Base-by-base conservation (phyloP, 2,888 invertebrate species). In the Lymantria dispar region DNA sequence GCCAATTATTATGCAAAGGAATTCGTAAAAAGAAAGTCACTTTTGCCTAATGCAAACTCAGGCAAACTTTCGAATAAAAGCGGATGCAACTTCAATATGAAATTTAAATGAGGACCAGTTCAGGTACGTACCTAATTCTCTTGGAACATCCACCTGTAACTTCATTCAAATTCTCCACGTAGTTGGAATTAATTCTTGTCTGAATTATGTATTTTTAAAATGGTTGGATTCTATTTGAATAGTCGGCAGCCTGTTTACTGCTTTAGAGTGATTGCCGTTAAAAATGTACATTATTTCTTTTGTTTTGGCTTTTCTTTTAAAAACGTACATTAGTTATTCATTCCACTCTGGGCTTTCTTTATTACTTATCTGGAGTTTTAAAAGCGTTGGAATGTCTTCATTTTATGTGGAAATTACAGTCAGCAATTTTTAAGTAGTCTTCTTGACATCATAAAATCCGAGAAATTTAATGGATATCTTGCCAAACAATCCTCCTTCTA, bases 61-160 rank as follows among this genome's bases (percentile, higher is more conserved):
- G 42, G 56, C 56, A 60, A 69, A 73, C 68, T 71, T 73, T 50
- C 57, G 57, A 68, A 72, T 70, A 72, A 75, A 71, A 64, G 62
- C 64, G 68, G 72, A 76, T 79, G 76, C 80, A 76, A 74, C 74
- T 76, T 68, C 72, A 70, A 73, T 77, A 77, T 81, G 78, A 80
- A 81, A 80, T 81, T 80, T 75, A 78, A 76, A 81, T 81, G 75
- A 80, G 76, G 5, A 50, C 65, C 58, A 56, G 68, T 71, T 72
- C 72, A 70, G 68, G 70, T 67, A 68, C 56, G 47, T 62, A 64
- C 56, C 70, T 72, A 74, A 77, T 74, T 77, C 73, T 59, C 65
- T 67, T 62, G 70, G 68, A 70, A 74, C 74, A 75, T 78, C 73
- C 68, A 67, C 68, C 70, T 62, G 60, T 68, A 76, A 74, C 69